Conservation (phyloP, 2,113 vertebrate species). For the Chaetodon trifascialis region DNA sequence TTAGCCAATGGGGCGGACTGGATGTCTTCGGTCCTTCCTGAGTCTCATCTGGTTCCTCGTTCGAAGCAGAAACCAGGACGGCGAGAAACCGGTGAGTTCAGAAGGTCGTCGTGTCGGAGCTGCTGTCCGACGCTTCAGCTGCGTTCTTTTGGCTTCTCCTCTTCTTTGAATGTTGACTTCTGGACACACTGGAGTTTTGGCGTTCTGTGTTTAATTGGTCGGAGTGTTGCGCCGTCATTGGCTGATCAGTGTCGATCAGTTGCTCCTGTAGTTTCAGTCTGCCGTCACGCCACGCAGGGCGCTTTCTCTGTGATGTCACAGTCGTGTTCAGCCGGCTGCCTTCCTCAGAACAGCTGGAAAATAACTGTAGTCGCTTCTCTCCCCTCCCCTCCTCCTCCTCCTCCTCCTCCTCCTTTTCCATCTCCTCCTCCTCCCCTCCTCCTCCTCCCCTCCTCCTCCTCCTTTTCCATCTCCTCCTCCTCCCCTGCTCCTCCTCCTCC, state of each 20-base stretch:
- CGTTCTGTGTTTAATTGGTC: not conserved
- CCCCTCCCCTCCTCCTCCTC: not conserved
- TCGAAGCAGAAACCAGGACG: no score
- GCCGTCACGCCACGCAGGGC: constrained; percentile 25
- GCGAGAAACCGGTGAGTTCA: no score
- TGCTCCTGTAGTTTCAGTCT: not conserved
- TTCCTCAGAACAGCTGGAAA: constrained; percentile 4
- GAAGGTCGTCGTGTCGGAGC: not conserved
- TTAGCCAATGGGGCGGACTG: not conserved
- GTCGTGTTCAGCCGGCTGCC: not conserved
- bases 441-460: no score
- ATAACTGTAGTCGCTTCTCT: constrained; percentile 17
- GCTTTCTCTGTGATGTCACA: not conserved
- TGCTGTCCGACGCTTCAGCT: no score
- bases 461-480: no score
- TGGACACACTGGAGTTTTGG: constrained; percentile 19
- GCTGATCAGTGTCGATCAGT: not conserved
- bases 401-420: not conserved
- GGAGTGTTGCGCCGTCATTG: no score
- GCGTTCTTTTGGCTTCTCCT: fast-evolving
- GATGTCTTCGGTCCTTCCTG: no score
- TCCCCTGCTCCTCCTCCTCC: no score
- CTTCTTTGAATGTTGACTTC: not conserved
- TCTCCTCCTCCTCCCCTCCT: no score
- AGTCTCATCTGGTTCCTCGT: no score